Percentiles rank a stretch among this genome's conserved stretches.
phyloP scores from a whole-genome alignment of 2,113 vertebrate genomes.

The Xenus cinereus region DNA sequence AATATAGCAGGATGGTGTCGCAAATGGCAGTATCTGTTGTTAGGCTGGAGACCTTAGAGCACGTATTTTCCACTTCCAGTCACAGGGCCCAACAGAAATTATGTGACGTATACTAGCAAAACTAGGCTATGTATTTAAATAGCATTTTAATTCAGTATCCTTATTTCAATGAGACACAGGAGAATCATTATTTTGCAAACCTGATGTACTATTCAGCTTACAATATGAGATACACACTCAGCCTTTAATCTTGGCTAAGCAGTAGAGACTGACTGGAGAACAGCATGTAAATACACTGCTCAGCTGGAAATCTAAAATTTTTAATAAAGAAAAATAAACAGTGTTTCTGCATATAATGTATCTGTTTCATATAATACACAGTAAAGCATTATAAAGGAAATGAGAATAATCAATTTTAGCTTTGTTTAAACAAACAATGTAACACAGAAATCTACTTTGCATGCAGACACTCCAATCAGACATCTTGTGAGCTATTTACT shows the following conservation, averaged over 20 bases:
- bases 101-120: neutral
- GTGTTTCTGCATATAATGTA: neutral
- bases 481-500: neutral
- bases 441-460: neutral
- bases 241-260: neutral
- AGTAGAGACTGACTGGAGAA: neutral
- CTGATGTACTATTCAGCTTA: neutral
- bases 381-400: neutral
- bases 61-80: neutral
- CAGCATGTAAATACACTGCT: neutral
- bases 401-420: neutral
- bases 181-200: neutral
- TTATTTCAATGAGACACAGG: neutral
- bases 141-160: neutral
- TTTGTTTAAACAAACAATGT: neutral
- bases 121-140: neutral
- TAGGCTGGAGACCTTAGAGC: neutral
- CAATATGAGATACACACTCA: neutral
- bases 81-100: neutral
- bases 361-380: neutral
- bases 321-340: neutral
- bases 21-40: accelerated
- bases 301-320: neutral
- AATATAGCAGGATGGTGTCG: neutral
- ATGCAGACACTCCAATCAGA: neutral